A percentile compares a stretch with the other conserved stretches of the same genome.
These are phyloP conservation scores for Pediacus dermestoides DNA, from an alignment of 2,888 invertebrate genomes.

Conservation along the genomic window DNA sequence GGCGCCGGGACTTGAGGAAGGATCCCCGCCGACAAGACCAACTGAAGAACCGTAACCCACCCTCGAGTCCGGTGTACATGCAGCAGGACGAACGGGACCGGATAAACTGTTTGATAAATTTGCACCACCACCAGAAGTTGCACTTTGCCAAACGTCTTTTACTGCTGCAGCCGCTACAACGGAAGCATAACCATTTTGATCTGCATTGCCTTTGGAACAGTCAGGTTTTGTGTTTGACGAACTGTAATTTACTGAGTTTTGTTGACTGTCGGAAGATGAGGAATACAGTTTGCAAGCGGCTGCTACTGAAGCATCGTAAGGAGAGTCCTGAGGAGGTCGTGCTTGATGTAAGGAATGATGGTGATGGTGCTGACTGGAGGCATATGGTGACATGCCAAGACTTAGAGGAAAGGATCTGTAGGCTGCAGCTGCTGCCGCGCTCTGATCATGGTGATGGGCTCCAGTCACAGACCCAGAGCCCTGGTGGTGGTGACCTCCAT, in stretches of 20 bases:
- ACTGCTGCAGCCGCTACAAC: conserved; percentile 63
- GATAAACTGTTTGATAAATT: conserved; percentile 61
- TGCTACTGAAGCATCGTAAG: conserved; percentile 86
- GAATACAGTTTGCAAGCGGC: conserved; percentile 79
- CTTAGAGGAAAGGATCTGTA: conserved; percentile 86
- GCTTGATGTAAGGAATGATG: conserved; percentile 72
- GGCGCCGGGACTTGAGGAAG: conserved; percentile 70
- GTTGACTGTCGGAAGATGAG: conserved; percentile 60
- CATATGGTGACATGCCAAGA: conserved; percentile 81
- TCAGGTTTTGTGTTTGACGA: conserved; percentile 65
- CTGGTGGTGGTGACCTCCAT: conserved; percentile 87
- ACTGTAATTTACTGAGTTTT: conserved; percentile 56
- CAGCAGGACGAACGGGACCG: conserved; percentile 75
- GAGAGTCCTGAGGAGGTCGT: conserved; percentile 83
- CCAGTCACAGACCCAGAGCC: conserved; percentile 62
- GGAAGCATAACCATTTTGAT: conserved; percentile 65
- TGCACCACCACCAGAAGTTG: conserved; percentile 62
- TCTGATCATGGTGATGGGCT: conserved; percentile 65
- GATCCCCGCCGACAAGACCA: conserved; percentile 73
- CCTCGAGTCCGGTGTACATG: conserved; percentile 85
- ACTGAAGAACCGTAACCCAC: conserved; percentile 66
- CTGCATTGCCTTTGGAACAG: conserved; percentile 65
- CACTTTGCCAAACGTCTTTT: conserved; percentile 67
- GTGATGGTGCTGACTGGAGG: conserved; percentile 63
- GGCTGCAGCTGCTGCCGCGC: conserved; percentile 65